phyloP scores from a whole-genome alignment of 2,113 vertebrate species.

The Bos indicus region DNA sequence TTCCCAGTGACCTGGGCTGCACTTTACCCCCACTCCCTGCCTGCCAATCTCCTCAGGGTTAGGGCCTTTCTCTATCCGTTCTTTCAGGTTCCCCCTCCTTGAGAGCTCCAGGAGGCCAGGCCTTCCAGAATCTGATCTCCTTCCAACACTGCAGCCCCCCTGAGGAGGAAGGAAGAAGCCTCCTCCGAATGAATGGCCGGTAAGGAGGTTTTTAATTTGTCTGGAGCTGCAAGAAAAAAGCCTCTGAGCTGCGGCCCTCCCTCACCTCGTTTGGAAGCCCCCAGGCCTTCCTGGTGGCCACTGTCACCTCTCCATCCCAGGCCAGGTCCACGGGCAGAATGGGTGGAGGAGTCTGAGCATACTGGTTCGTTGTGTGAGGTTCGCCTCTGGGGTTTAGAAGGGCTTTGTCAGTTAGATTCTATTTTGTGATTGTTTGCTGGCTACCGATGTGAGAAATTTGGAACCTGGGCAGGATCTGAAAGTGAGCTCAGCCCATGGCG shows the following conservation, averaged over 20 bases:
- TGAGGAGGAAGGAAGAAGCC: slow-evolving; percentile 55
- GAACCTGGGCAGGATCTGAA: not conserved
- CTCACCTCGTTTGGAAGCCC: not conserved
- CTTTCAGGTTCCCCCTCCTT: not conserved
- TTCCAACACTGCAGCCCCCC: slow-evolving; percentile 15
- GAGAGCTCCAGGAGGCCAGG: slow-evolving; percentile 30
- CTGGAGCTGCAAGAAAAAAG: slow-evolving; percentile 19
- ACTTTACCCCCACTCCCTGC: slow-evolving; percentile 55
- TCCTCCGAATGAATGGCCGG: slow-evolving; percentile 32
- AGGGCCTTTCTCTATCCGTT: slow-evolving; percentile 40
- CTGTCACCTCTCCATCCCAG: not conserved
- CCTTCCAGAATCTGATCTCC: not conserved
- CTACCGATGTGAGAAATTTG: not conserved
- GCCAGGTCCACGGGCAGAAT: not conserved
- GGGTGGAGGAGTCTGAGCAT: not conserved
- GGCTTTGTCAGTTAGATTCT: not conserved
- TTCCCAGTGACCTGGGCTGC: slow-evolving; percentile 55
- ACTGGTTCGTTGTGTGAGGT: not conserved
- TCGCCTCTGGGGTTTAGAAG: not conserved
- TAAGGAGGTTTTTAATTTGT: slow-evolving; percentile 69
- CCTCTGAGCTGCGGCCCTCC: not conserved
- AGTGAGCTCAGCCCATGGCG: not conserved
- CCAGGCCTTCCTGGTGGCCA: not conserved
- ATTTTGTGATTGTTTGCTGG: not conserved
- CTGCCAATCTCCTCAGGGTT: slow-evolving; percentile 44